Evolutionary conservation across 2,888 invertebrate species (phyloP).

Genomic region (Neocrepidodera transversa): DNA sequence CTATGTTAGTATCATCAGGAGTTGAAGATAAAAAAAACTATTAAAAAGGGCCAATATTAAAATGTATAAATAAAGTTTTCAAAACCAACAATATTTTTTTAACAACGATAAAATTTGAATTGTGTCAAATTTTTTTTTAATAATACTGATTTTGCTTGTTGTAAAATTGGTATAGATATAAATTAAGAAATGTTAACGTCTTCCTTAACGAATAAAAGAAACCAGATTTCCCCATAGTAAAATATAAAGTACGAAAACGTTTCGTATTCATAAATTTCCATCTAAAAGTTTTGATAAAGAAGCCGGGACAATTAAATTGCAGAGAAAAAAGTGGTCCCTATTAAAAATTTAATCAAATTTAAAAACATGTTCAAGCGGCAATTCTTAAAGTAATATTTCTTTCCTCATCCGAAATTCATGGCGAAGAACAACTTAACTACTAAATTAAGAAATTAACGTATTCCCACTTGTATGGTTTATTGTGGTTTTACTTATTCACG

Average conservation of each 20-base stretch:
- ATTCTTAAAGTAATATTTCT: slow-evolving; percentile 59
- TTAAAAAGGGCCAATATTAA: too few relatives aligned
- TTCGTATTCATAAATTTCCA: slow-evolving; percentile 27
- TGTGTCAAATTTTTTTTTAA: too few relatives aligned
- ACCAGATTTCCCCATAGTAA: slow-evolving; percentile 17
- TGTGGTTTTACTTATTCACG: slow-evolving; percentile 59
- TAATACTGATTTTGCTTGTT: too few relatives aligned
- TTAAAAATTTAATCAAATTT: slow-evolving; percentile 57
- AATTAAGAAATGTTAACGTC: slow-evolving; percentile 1
- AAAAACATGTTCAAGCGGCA: slow-evolving; percentile 55
- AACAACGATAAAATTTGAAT: too few relatives aligned
- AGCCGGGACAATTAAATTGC: slow-evolving; percentile 38
- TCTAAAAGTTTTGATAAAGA: slow-evolving; percentile 27
- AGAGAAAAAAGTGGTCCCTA: slow-evolving; percentile 38
- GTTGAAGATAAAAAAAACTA: too few relatives aligned
- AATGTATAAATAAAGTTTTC: too few relatives aligned
- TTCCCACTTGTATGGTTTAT: slow-evolving; percentile 61
- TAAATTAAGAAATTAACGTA: slow-evolving; percentile 63
- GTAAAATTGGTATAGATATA: too few relatives aligned
- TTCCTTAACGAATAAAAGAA: slow-evolving; percentile 17
- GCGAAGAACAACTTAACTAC: slow-evolving; percentile 58
- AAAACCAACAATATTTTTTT: too few relatives aligned
- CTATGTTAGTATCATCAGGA: too few relatives aligned
- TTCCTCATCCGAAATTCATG: slow-evolving; percentile 58
- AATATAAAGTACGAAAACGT: slow-evolving; percentile 24